Evolutionary conservation across 2,113 vertebrate genomes (phyloP), one percentile per base, ranked within the genome.

Genomic region (Rallus limicola): DNA sequence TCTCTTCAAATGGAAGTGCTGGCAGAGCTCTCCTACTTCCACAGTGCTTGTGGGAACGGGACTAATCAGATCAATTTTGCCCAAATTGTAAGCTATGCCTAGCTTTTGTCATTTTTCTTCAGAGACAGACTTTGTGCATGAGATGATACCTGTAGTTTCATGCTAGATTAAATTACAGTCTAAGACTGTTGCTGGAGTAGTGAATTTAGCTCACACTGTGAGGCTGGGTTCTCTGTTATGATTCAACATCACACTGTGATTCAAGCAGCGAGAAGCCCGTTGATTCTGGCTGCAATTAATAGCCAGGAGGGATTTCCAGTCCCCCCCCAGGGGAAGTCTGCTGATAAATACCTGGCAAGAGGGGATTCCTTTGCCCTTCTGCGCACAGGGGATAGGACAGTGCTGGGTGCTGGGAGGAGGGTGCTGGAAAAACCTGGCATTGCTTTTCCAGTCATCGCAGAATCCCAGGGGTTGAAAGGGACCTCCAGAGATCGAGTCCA

Each of bases 1-100:
- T 90, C 92, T 75, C 70, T 95, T 90, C 86, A 72, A 89, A 92
- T 92, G 65, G 82, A 92, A 93, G 75, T 58, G 56, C 64, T 83
- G 38, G 71, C 42, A 63, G 82, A 93, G 34, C 60, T 94, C 44
- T 93, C 28, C 2, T 56, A 40, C 48, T 78, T 94, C 77, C 76
- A 83, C 77, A 40, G 9, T 34, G 69, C 75, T 56, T 59, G 23
- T 80, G 85, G 85, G 52, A 60, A 86, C 88, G 64, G 18, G 59
- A 52, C 82, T 96, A 70, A 88, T 90, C 79, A 86, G 72, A 81
- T 84, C 72, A 29, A 26, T 80, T 94, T 94, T 70, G 65, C 77
- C 68, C 65, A 71, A 31, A 64, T 60, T 79, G 79, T 83, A 83
- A 95, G 38, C 28, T 93, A 13, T 83, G 63, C 84, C 71, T 94